Evolutionary conservation across 2,888 invertebrate genomes (phyloP).

Genomic region (Xanthia icteritia): DNA sequence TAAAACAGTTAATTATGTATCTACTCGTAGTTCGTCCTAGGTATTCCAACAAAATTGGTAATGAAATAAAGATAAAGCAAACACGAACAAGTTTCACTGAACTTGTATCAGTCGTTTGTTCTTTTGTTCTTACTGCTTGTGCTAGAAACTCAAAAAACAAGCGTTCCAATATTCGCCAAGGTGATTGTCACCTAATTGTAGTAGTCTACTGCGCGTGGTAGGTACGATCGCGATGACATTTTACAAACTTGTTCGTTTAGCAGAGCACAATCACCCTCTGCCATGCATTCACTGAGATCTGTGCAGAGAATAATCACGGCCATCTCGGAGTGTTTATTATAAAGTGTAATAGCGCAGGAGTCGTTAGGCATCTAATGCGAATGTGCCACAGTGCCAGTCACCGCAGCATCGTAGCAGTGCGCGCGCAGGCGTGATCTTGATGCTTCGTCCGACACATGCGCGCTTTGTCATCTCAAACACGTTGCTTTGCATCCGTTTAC

Average conservation of each 20-base stretch:
- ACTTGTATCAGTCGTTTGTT: constrained; percentile 22
- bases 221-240: constrained; percentile 52
- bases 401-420: constrained; percentile 23
- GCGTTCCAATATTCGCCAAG: constrained; percentile 34
- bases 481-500: constrained; percentile 37
- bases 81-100: constrained; percentile 19
- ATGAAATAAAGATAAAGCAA: constrained; percentile 10
- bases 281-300: constrained; percentile 51
- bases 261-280: constrained; percentile 52
- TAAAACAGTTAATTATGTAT: no score
- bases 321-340: constrained; percentile 66
- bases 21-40: background rate
- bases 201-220: constrained; percentile 18
- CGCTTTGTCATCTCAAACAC: constrained; percentile 57
- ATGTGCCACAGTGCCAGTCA: constrained; percentile 66
- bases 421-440: constrained; percentile 60
- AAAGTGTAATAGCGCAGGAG: constrained; percentile 73
- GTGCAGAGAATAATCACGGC: constrained; percentile 57
- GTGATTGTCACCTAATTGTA: constrained; percentile 52
- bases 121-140: constrained; percentile 15
- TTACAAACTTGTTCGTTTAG: constrained; percentile 51
- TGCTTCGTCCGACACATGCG: constrained; percentile 55
- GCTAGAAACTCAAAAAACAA: constrained; percentile 32
- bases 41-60: constrained; percentile 4
- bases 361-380: constrained; percentile 74